These are phyloP conservation scores for Philaethria dido DNA, from an alignment of 2,888 invertebrate genomes.

Conservation along the genomic window DNA sequence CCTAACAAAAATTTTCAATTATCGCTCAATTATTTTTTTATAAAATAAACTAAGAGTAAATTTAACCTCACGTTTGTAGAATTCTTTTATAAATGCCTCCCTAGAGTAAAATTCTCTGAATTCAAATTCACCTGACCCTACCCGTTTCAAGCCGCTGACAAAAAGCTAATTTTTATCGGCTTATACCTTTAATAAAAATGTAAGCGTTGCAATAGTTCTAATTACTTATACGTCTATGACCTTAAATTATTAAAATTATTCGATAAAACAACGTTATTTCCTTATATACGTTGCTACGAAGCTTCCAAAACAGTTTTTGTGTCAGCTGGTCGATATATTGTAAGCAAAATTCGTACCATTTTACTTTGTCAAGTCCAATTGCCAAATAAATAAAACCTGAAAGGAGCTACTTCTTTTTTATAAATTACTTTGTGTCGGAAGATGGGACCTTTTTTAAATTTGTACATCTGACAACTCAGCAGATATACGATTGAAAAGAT, in stretches of 20 bases:
- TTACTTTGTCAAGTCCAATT: slow-evolving; percentile 36
- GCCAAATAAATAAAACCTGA: slow-evolving; percentile 38
- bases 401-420: slow-evolving; percentile 37
- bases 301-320: slow-evolving; percentile 13
- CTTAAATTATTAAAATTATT: too few relatives aligned
- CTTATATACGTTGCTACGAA: not conserved
- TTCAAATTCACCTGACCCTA: slow-evolving; percentile 17
- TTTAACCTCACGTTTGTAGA: slow-evolving; percentile 5
- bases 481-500: slow-evolving; percentile 12
- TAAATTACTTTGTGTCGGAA: slow-evolving; percentile 31
- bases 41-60: not conserved
- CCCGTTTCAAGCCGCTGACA: slow-evolving; percentile 13
- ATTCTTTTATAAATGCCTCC: slow-evolving; percentile 9
- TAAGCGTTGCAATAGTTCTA: not conserved
- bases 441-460: slow-evolving; percentile 21
- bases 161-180: slow-evolving; percentile 14
- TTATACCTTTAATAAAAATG: slow-evolving; percentile 6
- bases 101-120: slow-evolving; percentile 15
- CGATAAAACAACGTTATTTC: too few relatives aligned
- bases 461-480: slow-evolving; percentile 21
- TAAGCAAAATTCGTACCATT: slow-evolving; percentile 28
- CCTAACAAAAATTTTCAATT: too few relatives aligned
- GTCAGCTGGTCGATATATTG: slow-evolving; percentile 16
- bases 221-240: not conserved
- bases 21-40: not conserved